Percentiles rank a stretch among this genome's conserved stretches.
These are phyloP conservation scores for Capitella teleta DNA, from an alignment of 1,140 invertebrate genomes.

Conservation along the genomic window DNA sequence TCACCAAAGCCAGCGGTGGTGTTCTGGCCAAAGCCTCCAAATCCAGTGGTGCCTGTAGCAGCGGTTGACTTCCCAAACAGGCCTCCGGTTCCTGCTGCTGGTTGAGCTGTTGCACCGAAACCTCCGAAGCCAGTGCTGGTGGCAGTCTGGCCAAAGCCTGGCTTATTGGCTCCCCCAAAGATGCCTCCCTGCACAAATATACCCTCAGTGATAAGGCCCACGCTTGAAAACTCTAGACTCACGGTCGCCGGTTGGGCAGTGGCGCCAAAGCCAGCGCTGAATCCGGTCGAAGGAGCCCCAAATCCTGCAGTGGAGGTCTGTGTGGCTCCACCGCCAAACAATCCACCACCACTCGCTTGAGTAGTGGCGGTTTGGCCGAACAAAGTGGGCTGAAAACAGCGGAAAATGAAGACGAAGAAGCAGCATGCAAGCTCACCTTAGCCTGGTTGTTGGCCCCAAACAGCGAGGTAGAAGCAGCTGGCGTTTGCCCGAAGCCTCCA, in stretches of 20 bases:
- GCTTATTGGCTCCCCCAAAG: constrained; percentile 18
- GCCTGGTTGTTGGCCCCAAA: constrained; percentile 11
- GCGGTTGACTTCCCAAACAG: constrained; percentile 13
- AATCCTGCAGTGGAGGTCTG: background rate
- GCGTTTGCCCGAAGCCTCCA: constrained; percentile 23
- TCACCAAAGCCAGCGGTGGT: constrained; percentile 3
- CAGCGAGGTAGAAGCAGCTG: constrained; percentile 8
- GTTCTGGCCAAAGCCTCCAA: constrained; percentile 42
- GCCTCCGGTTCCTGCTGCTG: too few relatives aligned
- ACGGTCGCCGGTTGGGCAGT: constrained; percentile 19
- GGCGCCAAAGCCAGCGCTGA: constrained; percentile 21
- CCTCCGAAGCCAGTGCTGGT: too few relatives aligned
- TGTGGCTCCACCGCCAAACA: constrained; percentile 4
- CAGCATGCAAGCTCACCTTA: background rate
- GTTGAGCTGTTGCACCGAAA: too few relatives aligned
- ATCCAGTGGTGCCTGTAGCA: constrained; percentile 15
- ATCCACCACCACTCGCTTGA: constrained; percentile 12
- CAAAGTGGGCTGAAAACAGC: too few relatives aligned
- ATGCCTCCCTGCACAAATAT: constrained; percentile 6
- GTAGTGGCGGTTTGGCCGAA: constrained; percentile 18
- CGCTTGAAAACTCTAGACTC: too few relatives aligned
- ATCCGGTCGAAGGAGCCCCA: background rate
- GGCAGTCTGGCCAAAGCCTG: constrained; percentile 25
- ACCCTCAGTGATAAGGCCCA: too few relatives aligned
- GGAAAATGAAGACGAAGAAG: background rate